Percentiles rank a stretch among this genome's conserved stretches.
phyloP scores from a whole-genome alignment of 2,113 vertebrate species.

The Entomyzon cyanotis region DNA sequence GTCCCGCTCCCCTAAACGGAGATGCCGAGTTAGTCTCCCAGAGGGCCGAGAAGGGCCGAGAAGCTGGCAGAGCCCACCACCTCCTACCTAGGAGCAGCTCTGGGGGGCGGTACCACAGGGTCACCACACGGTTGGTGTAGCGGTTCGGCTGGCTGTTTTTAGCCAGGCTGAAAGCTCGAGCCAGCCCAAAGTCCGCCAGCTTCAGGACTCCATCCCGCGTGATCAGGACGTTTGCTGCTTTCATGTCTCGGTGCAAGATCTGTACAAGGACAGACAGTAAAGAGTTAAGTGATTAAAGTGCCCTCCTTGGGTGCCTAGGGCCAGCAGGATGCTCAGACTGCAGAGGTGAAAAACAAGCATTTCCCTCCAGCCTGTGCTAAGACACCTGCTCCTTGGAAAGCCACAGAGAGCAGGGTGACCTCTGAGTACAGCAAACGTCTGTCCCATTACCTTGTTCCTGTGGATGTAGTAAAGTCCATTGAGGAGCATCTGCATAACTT shows the following conservation, averaged over 20 bases:
- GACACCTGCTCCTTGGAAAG: neutral
- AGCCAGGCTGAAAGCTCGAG: slow-evolving; percentile 94
- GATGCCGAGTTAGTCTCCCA: neutral
- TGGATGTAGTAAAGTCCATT: slow-evolving; percentile 99
- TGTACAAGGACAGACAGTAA: neutral
- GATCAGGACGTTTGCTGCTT: slow-evolving; percentile 95
- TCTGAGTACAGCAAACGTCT: neutral
- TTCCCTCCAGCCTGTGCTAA: neutral
- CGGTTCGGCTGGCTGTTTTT: slow-evolving; percentile 98
- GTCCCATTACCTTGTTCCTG: slow-evolving; percentile 90
- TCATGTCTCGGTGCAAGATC: slow-evolving; percentile 99
- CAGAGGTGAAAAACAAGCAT: neutral
- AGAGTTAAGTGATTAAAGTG: neutral
- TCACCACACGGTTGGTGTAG: slow-evolving; percentile 97
- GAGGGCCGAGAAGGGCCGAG: neutral
- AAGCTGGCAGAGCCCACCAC: neutral
- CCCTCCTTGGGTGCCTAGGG: neutral
- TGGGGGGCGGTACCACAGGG: slow-evolving; percentile 94
- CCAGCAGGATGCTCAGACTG: neutral
- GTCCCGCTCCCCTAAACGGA: slow-evolving; percentile 88
- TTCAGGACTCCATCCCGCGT: slow-evolving; percentile 95
- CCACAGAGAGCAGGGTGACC: neutral
- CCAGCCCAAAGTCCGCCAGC: slow-evolving; percentile 94
- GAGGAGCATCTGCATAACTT: slow-evolving; percentile 98
- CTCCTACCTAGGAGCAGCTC: slow-evolving; percentile 91